These are phyloP conservation scores for Phoxinus dragarum DNA, from an alignment of 2,797 vertebrate species.

Conservation along the genomic window DNA sequence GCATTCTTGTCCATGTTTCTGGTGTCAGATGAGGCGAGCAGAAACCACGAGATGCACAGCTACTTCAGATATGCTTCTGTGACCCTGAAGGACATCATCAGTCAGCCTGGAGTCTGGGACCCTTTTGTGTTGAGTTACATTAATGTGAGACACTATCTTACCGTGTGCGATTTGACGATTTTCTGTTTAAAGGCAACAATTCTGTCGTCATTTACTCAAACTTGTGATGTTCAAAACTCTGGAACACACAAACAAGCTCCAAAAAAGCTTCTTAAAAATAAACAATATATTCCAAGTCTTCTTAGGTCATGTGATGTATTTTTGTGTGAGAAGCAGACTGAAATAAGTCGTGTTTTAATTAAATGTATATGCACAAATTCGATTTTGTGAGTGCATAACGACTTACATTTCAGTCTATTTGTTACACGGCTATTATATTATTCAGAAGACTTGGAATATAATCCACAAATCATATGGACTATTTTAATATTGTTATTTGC, in stretches of 20 bases:
- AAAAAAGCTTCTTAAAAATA: neutral
- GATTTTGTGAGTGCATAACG: neutral
- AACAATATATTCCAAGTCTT: too few species aligned
- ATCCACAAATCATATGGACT: neutral
- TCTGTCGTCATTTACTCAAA: neutral
- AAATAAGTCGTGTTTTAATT: neutral
- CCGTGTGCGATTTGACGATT: neutral
- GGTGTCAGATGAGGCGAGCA: slow-evolving; percentile 51
- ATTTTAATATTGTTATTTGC: neutral
- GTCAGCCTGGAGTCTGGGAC: slow-evolving; percentile 91
- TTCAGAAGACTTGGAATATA: neutral
- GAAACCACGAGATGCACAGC: slow-evolving; percentile 75
- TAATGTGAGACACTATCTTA: slow-evolving; percentile 78
- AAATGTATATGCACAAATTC: neutral
- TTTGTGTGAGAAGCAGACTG: too few species aligned
- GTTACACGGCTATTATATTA: neutral
- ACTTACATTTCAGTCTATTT: neutral
- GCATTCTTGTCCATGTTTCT: neutral
- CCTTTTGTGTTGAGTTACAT: slow-evolving; percentile 87
- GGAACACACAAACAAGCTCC: neutral
- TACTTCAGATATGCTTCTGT: slow-evolving; percentile 86
- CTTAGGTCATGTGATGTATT: too few species aligned
- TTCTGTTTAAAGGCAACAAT: neutral
- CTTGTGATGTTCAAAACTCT: too few species aligned
- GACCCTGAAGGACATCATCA: slow-evolving; percentile 81